phyloP scores from a whole-genome alignment of 2,113 vertebrate genomes.

The Scomber japonicus region DNA sequence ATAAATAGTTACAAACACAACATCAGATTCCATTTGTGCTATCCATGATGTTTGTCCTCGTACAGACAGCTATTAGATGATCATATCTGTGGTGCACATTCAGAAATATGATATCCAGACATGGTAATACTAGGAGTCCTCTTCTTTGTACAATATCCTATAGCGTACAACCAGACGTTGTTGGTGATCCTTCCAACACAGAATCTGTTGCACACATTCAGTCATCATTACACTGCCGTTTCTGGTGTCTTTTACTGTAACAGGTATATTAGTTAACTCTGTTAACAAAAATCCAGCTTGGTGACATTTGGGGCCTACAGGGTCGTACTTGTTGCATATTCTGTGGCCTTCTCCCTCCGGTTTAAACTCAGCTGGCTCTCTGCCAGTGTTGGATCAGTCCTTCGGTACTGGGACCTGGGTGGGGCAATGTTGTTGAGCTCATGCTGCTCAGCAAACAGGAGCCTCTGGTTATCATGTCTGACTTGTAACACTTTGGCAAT shows the following conservation, averaged over 20 bases:
- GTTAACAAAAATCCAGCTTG: background rate
- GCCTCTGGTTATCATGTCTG: constrained; percentile 51
- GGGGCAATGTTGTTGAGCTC: constrained; percentile 58
- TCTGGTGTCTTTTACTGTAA: background rate
- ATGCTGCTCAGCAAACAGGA: constrained; percentile 57
- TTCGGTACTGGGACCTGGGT: constrained; percentile 51
- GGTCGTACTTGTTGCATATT: constrained; percentile 10
- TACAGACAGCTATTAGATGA: background rate
- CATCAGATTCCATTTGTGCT: background rate
- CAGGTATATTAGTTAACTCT: background rate
- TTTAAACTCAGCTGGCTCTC: constrained; percentile 64
- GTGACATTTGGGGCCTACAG: constrained; percentile 53
- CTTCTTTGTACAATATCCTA: background rate
- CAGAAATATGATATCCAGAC: background rate
- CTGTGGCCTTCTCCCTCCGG: constrained; percentile 44
- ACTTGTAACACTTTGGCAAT: constrained; percentile 66
- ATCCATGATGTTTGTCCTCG: background rate
- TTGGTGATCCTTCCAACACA: background rate
- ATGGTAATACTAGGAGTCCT: background rate
- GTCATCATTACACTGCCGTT: too few species aligned
- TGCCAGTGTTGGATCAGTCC: constrained; percentile 57
- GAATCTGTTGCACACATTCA: background rate
- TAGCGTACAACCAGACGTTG: background rate
- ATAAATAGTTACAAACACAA: background rate
- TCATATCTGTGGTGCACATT: background rate